Conservation (phyloP, 2,113 vertebrate species). For the Ochotona princeps region DNA sequence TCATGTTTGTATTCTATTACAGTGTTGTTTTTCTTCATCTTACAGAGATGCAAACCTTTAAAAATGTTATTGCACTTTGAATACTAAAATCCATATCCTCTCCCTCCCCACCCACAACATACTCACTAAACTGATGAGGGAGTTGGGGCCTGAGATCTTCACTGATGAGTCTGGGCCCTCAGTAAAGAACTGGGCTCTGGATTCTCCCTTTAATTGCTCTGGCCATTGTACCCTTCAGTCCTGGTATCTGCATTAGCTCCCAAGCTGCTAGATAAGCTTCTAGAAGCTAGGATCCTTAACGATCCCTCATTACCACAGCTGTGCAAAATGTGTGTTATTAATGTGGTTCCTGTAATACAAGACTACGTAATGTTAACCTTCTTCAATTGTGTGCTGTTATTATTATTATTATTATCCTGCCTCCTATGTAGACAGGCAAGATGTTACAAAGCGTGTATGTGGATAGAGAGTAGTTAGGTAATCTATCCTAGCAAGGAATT, state of each 20-base stretch:
- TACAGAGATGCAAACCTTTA: slow-evolving; percentile 8
- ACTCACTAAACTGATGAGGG: not conserved
- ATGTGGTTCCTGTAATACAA: not conserved
- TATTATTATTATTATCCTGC: not conserved
- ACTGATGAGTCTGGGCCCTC: too few species aligned
- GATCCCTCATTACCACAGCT: not conserved
- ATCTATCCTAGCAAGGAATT: not conserved
- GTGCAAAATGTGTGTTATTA: not conserved
- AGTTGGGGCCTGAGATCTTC: not conserved
- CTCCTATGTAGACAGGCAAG: not conserved
- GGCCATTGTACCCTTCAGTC: not conserved
- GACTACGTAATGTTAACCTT: not conserved
- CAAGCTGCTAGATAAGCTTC: not conserved
- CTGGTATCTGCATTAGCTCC: not conserved
- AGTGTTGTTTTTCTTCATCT: not conserved
- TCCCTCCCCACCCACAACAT: not conserved
- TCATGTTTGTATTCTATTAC: not conserved
- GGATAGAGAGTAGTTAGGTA: not conserved
- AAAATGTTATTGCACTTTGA: not conserved
- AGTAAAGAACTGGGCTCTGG: not conserved
- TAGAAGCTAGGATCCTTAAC: not conserved
- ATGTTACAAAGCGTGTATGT: not conserved
- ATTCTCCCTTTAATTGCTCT: not conserved
- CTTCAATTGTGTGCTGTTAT: not conserved
- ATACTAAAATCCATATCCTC: not conserved